A percentile compares a stretch with the other conserved stretches of the same genome.
phyloP scores from a whole-genome alignment of 2,797 vertebrate species.

The Cossypha dichroa region DNA sequence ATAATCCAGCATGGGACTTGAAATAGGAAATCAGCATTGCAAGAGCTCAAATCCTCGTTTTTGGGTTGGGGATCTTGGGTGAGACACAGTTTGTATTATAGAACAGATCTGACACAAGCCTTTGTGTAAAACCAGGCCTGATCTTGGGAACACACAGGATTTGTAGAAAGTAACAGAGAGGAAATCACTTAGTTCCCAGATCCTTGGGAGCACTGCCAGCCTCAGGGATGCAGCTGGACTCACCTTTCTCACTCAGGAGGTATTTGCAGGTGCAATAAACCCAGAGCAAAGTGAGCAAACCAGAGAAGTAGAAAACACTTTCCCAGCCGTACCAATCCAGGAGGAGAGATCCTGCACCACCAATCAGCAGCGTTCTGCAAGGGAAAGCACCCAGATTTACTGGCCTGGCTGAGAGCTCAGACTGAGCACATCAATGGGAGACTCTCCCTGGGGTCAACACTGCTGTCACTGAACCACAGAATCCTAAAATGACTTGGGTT shows the following conservation, averaged over 20 bases:
- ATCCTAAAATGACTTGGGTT: not conserved
- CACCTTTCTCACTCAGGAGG: slow-evolving; percentile 88
- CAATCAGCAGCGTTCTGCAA: slow-evolving; percentile 88
- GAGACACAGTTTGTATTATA: fast-evolving
- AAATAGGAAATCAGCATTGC: not conserved
- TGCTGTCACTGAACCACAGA: not conserved
- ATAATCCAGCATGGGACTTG: not conserved
- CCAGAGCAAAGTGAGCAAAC: slow-evolving; percentile 90
- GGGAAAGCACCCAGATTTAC: not conserved
- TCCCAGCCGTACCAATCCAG: slow-evolving; percentile 93
- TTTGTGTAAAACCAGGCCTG: not conserved
- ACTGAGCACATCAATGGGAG: fast-evolving
- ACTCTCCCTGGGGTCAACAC: not conserved
- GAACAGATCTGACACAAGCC: not conserved
- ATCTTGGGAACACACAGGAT: not conserved
- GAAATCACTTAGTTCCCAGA: not conserved
- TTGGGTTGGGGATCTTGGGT: not conserved
- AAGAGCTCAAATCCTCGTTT: not conserved
- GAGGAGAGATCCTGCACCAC: slow-evolving; percentile 90
- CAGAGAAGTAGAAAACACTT: slow-evolving; percentile 92
- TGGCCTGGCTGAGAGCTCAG: not conserved
- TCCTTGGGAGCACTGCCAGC: fast-evolving
- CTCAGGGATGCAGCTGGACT: not conserved
- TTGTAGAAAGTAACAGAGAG: not conserved
- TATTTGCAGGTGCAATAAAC: slow-evolving; percentile 92